Conservation (phyloP, 2,888 invertebrate genomes). For the Spicauda simplicius region DNA sequence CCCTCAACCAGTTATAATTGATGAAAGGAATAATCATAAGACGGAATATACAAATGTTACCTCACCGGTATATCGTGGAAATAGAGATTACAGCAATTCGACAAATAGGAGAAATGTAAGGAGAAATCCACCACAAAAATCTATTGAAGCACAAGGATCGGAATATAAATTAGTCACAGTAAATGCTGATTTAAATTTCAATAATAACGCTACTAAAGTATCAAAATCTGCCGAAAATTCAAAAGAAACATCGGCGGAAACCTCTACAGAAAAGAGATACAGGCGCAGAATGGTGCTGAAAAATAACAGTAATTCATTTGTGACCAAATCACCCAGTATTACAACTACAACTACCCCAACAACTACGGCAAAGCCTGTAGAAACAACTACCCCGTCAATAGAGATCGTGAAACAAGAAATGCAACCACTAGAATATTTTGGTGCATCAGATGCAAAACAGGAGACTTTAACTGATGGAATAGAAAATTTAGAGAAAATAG, state of each 20-base stretch:
- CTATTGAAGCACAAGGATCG: conserved; percentile 47
- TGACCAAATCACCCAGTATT: conserved; percentile 45
- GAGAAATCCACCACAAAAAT: conserved; percentile 45
- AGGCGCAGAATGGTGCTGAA: conserved; percentile 69
- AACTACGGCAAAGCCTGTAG: conserved; percentile 46
- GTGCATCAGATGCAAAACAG: conserved; percentile 51
- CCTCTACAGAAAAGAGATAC: conserved; percentile 59
- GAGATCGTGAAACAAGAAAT: conserved; percentile 68
- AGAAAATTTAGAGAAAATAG: conserved; percentile 56
- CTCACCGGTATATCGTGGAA: conserved; percentile 70
- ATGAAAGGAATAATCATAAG: conserved; percentile 66
- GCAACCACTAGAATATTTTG: conserved; percentile 55
- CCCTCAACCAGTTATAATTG: conserved; percentile 61
- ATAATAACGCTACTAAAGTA: conserved; percentile 40
- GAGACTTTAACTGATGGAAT: conserved; percentile 66
- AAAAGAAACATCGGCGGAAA: conserved; percentile 51
- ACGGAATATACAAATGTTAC: conserved; percentile 53
- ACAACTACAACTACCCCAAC: conserved; percentile 37
- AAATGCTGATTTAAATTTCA: conserved; percentile 63
- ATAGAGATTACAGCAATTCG: conserved; percentile 59
- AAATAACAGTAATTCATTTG: conserved; percentile 48
- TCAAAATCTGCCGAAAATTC: conserved; percentile 17
- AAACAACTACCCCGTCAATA: conserved; percentile 50
- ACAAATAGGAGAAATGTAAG: conserved; percentile 49
- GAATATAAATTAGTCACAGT: conserved; percentile 60